Evolutionary conservation across 2,888 invertebrate species (phyloP).

Genomic region (Dryadula phaetusa): DNA sequence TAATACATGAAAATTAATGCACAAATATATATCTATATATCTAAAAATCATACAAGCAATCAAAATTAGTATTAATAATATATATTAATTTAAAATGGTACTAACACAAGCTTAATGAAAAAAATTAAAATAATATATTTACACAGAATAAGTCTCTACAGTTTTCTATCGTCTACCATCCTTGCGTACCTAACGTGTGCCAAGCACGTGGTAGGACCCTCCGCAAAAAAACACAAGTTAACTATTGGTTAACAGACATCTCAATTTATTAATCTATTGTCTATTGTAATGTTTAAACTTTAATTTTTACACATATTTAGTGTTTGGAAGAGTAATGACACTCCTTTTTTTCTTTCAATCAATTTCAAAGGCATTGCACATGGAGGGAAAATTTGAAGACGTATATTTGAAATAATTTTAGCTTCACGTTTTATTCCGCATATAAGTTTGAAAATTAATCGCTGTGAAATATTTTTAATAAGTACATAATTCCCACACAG

Average conservation of each 20-base stretch:
- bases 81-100: no score
- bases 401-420: no score
- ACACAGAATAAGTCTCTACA: background rate
- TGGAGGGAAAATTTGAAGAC: no score
- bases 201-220: conserved; percentile 71
- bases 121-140: background rate
- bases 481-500: no score
- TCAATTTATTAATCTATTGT: conserved; percentile 35
- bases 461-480: no score
- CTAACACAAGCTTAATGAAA: no score
- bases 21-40: no score
- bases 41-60: no score
- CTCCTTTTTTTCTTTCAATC: background rate
- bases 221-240: conserved; percentile 62
- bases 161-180: background rate
- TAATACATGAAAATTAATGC: no score
- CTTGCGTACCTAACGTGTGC: conserved; percentile 62
- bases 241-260: conserved; percentile 49
- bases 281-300: background rate
- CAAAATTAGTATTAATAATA: no score
- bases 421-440: no score
- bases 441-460: no score
- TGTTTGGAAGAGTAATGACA: background rate
- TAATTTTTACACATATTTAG: background rate
- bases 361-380: background rate